Evolutionary conservation across 1,140 invertebrate species (phyloP).

Genomic region (Papilio polytes): DNA sequence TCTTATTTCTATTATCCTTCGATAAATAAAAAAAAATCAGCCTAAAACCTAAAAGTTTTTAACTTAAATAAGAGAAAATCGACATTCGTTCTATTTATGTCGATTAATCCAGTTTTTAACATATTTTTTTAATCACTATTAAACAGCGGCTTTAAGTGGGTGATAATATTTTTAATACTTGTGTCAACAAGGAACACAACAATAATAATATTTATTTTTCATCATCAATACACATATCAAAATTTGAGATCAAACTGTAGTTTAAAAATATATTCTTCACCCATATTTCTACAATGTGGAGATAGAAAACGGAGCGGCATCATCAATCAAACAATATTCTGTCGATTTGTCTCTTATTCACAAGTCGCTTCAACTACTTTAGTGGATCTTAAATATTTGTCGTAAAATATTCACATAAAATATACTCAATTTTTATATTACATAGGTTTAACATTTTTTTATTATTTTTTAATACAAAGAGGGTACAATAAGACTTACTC

Average conservation of each 20-base stretch:
- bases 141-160: too few species aligned
- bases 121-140: too few species aligned
- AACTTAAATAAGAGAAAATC: too few species aligned
- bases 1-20: too few species aligned
- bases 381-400: slow-evolving; percentile 7
- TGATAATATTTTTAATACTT: too few species aligned
- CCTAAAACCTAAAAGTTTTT: too few species aligned
- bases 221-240: not conserved
- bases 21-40: too few species aligned
- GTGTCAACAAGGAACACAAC: too few species aligned
- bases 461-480: not conserved
- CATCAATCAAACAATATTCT: slow-evolving; percentile 19
- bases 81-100: too few species aligned
- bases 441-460: not conserved
- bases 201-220: not conserved
- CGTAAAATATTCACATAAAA: not conserved
- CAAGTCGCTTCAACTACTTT: not conserved
- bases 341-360: slow-evolving; percentile 1
- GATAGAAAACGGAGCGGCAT: not conserved
- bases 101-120: too few species aligned
- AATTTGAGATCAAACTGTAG: not conserved
- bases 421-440: not conserved
- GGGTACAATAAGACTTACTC: not conserved
- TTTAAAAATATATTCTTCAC: not conserved
- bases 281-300: not conserved